Percentiles rank a stretch among this genome's conserved stretches.
Conservation (phyloP, 35 echinoderm and acorn worm genomes). For the Chiridota heheva region DNA sequence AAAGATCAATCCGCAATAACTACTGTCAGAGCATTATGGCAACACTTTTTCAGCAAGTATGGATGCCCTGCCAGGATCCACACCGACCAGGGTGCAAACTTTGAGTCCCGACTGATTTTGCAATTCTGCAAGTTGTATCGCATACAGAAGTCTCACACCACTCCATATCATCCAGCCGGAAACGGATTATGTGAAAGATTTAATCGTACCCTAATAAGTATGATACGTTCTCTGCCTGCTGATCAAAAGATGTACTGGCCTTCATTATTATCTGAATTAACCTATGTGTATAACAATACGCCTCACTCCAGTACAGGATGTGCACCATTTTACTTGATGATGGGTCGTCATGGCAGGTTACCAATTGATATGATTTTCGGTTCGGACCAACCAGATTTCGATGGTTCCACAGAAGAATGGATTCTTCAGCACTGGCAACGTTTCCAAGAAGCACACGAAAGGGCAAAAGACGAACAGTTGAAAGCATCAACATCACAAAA, state of each 20-base stretch:
- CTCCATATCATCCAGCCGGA: slow-evolving; percentile 13
- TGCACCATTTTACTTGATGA: slow-evolving; percentile 49
- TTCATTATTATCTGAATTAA: neutral
- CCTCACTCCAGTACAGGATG: slow-evolving; percentile 20
- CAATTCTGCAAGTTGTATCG: slow-evolving; percentile 38
- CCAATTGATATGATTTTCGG: slow-evolving; percentile 3
- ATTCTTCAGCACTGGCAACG: neutral
- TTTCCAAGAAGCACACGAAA: neutral
- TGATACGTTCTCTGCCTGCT: slow-evolving; percentile 2
- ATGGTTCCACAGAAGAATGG: too few species aligned
- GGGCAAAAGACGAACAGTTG: neutral
- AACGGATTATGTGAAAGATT: slow-evolving; percentile 27
- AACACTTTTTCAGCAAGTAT: slow-evolving; percentile 42
- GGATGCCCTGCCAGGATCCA: slow-evolving; percentile 35
- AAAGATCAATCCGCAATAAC: slow-evolving; percentile 64
- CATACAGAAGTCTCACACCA: neutral
- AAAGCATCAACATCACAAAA: neutral
- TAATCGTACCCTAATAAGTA: slow-evolving; percentile 40
- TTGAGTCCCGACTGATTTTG: slow-evolving; percentile 34
- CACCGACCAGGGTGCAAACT: slow-evolving; percentile 59
- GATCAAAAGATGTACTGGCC: slow-evolving; percentile 31
- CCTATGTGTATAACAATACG: slow-evolving; percentile 24
- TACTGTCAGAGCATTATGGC: slow-evolving; percentile 47
- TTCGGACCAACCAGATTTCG: too few species aligned
- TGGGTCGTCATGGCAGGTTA: slow-evolving; percentile 20